Conservation (phyloP, 2,888 invertebrate species). For the Lottia gigantea region DNA sequence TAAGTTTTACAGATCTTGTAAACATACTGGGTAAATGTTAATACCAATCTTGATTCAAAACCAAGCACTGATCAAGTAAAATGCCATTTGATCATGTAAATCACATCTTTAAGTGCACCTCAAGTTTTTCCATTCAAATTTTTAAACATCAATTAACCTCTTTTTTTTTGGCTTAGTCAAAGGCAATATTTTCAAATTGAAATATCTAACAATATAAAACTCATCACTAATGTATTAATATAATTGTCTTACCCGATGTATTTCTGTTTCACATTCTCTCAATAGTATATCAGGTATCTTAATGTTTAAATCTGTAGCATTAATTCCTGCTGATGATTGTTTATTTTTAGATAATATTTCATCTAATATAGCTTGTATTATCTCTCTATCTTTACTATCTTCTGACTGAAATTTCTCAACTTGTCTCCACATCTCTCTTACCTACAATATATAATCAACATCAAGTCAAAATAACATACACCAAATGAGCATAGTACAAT, state of each 20-base stretch:
- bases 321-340: constrained; percentile 29
- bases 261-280: constrained; percentile 59
- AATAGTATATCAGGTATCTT: constrained; percentile 61
- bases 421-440: constrained; percentile 56
- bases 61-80: too few relatives aligned
- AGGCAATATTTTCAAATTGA: too few relatives aligned
- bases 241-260: constrained; percentile 50
- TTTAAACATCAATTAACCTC: too few relatives aligned
- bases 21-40: too few relatives aligned
- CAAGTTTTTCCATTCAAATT: neutral
- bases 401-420: constrained; percentile 47
- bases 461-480: too few relatives aligned
- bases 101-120: too few relatives aligned
- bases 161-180: too few relatives aligned
- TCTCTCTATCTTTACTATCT: constrained; percentile 45
- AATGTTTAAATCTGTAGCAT: constrained; percentile 52
- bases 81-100: too few relatives aligned
- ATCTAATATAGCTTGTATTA: constrained; percentile 58
- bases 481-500: too few relatives aligned
- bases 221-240: neutral
- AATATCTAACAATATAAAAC: too few relatives aligned
- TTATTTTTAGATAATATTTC: constrained; percentile 46
- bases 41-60: too few relatives aligned
- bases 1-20: too few relatives aligned
- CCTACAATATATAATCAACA: constrained; percentile 37